Evolutionary conservation across 2,113 vertebrate genomes (phyloP), one percentile per base, ranked within the genome.

Genomic region (Triplophysa tibetana): DNA sequence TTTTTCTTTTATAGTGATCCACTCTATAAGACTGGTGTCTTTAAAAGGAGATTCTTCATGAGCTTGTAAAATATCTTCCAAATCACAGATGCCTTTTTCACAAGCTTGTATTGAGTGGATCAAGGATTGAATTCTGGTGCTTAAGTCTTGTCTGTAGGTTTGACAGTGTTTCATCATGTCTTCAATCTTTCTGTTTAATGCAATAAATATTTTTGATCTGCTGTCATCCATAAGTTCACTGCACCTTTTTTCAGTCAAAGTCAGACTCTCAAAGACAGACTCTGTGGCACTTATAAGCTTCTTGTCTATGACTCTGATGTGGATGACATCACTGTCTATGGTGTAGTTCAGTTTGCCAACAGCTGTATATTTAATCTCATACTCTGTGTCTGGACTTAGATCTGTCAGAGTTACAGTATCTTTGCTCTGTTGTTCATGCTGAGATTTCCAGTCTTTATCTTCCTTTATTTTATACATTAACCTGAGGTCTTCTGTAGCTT

Each of bases 291-390:
- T 69, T 43, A 48, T 26, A 7, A 69, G 66, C 14, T 24, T 24
- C 43, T 26, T 43, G 43, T 69, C 45, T 48, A 69, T 68, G 11
- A 48, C 41, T 48, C 12, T 68, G n/a, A 68, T 21, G 19, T 65
- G 17, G 29, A 61, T 52, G 8, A 48, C 38, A 12, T 70, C 73
- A 67, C 65, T 48, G 50, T 65, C 21, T 17, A 66, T 23, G 0
- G 7, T 61, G 61, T 72, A 67, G 3, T 67, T 26, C 10, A 64
- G 58, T 61, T 74, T 68, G 21, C 67, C 62, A 11, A 74, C 29
- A 4, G 68, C 69, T 62, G 11, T 45, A 70, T 13, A 74, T 74
- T 72, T 82, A 26, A 82, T n/a, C 33, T 82, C 60, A 66, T 78
- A 82, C 23, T 24, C 69, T 16, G 68, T 66, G 52, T 58, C 29